phyloP scores from a whole-genome alignment of 2,113 vertebrate genomes.

The Notarius quadriscutis region DNA sequence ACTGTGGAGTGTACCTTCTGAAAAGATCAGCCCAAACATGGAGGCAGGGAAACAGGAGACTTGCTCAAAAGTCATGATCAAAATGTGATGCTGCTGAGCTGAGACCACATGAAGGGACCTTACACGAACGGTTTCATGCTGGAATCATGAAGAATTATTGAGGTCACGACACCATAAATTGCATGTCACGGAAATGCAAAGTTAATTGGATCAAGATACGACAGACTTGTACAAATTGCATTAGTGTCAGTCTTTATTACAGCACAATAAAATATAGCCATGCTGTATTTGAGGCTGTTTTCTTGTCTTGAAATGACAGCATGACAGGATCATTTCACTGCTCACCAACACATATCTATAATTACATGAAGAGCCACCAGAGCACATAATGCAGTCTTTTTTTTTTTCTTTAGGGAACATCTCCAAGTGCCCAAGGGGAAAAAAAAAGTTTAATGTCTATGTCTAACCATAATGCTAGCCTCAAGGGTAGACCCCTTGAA shows the following conservation, averaged over 20 bases:
- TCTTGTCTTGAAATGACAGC: conserved; percentile 4
- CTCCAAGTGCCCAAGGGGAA: background rate
- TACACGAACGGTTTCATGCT: background rate
- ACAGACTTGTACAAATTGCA: conserved; percentile 28
- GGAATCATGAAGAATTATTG: conserved; percentile 26
- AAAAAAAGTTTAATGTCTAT: conserved; percentile 7
- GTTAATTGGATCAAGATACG: conserved; percentile 37
- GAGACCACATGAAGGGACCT: background rate
- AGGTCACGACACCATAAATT: conserved; percentile 7
- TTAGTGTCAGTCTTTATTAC: conserved; percentile 43
- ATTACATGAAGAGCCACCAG: background rate
- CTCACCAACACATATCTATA: background rate
- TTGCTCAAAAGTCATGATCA: conserved; percentile 12
- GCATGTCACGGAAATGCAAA: background rate
- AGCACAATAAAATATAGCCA: background rate
- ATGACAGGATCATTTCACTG: background rate
- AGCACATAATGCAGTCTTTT: background rate
- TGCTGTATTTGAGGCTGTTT: background rate
- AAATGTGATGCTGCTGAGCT: background rate
- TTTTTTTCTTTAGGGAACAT: background rate
- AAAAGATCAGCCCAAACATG: background rate
- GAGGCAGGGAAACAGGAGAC: background rate
- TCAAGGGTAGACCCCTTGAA: background rate
- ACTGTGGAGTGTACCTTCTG: background rate
- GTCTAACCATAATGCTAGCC: conserved; percentile 14